Conservation (phyloP, 2,113 vertebrate genomes). For the Procavia capensis region DNA sequence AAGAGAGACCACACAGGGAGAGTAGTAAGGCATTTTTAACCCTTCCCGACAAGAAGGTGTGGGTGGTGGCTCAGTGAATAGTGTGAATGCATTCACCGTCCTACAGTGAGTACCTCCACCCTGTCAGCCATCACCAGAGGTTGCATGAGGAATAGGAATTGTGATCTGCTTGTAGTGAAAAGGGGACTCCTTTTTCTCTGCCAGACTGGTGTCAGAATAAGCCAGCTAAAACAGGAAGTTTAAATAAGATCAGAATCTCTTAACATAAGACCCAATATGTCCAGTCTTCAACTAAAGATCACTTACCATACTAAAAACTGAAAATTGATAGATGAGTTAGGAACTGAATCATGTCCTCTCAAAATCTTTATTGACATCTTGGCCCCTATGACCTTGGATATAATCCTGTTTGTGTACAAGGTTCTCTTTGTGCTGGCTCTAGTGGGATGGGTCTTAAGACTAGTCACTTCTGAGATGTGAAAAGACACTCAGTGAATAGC, state of each 20-base stretch:
- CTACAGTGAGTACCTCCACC: fast-evolving
- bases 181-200: not conserved
- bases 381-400: not conserved
- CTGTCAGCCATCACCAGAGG: not conserved
- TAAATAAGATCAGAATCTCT: not conserved
- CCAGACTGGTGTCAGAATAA: not conserved
- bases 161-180: not conserved
- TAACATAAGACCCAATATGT: not conserved
- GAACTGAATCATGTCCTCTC: not conserved
- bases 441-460: not conserved
- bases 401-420: not conserved
- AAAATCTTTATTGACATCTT: not conserved
- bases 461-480: not conserved
- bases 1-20: not conserved
- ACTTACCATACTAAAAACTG: not conserved
- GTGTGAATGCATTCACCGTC: fast-evolving
- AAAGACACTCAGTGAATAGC: not conserved
- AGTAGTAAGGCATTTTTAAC: not conserved
- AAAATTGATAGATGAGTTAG: not conserved
- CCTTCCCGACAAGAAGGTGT: not conserved
- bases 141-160: not conserved
- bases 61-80: not conserved
- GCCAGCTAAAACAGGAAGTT: not conserved
- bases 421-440: not conserved
- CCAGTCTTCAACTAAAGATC: not conserved